Base-by-base conservation (phyloP, 2,888 invertebrate species). In the Melangyna quadrimaculata region DNA sequence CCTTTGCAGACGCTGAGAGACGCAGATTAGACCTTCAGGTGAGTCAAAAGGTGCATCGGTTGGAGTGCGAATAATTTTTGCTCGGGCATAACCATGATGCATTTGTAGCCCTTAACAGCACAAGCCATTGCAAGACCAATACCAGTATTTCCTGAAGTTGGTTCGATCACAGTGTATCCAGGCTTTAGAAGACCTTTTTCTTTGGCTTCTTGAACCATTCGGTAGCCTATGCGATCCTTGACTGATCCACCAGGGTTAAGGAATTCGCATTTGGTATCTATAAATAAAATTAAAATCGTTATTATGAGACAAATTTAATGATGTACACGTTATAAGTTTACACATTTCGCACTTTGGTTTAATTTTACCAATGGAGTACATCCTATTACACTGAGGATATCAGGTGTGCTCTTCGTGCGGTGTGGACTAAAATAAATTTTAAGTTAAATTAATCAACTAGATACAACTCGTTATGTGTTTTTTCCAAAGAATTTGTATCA, bases 201-300 rank as follows among this genome's bases (percentile, higher is more conserved):
- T 92, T 99, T 99, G 1, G 99, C 99, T 91, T 99, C 98, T 90
- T 95, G 94, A 1, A 99, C 94, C 98, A 99, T 99, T 87, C 99
- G 94, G 89, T 95, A 94, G 1, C 96, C 99, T 90, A 99, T 99
- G 70, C 98, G 94, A 90, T 98, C 98, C 90, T 99, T 99, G 0
- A 98, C 96, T 29, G 98, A 99, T 9, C 99, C 99, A 70, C 99
- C 99, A 59, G 99, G 98, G 92, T 98, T 99, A 89, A 99, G 93
- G 91, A 95, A 99, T 93, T 99, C 99, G 92, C 99, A 99, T 94
- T 99, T 99, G 70, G 95, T 99, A 93, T 97, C 98, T 99, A 65
- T 0, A 7, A 17, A 3, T 37, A 24, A 67, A 48, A 45, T n/a
- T 1, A 43, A 37, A 4, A 14, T 37, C 0, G 1, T 37, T 43